These are phyloP conservation scores for Calameuta filiformis DNA, from an alignment of 2,888 invertebrate genomes.

Conservation along the genomic window DNA sequence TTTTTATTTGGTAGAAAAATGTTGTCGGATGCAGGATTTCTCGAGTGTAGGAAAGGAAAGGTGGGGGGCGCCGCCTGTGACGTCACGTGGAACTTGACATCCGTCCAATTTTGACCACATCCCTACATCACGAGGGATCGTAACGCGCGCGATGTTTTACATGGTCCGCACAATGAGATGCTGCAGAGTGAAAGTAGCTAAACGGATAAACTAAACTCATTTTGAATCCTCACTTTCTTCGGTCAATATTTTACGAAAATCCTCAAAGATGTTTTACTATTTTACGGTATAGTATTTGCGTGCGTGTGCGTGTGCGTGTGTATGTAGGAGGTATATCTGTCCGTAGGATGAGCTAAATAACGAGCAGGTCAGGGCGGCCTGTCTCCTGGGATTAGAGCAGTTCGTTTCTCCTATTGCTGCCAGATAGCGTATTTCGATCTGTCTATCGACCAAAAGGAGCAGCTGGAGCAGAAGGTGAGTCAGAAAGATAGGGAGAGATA, in stretches of 20 bases:
- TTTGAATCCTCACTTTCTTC: not conserved
- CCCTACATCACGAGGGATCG: too few species aligned
- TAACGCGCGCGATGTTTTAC: too few species aligned
- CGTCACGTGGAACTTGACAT: too few species aligned
- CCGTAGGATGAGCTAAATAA: not conserved
- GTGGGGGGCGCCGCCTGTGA: too few species aligned
- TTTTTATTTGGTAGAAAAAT: not conserved
- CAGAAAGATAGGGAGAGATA: constrained; percentile 23
- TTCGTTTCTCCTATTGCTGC: constrained; percentile 32
- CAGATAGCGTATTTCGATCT: constrained; percentile 29
- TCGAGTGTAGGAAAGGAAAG: not conserved
- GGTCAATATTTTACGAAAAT: not conserved
- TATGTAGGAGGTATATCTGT: not conserved
- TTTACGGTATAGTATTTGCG: not conserved
- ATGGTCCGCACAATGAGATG: too few species aligned
- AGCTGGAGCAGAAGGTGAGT: constrained; percentile 5
- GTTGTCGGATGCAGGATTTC: not conserved
- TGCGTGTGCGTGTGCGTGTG: not conserved
- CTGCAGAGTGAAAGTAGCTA: too few species aligned
- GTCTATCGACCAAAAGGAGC: constrained; percentile 22
- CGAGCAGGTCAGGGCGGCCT: constrained; percentile 19
- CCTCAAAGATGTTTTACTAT: not conserved
- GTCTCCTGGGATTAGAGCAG: constrained; percentile 29
- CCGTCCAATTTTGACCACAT: too few species aligned
- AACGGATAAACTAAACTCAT: not conserved